Percentiles rank a stretch among this genome's conserved stretches.
Evolutionary conservation across 2,797 vertebrate species (phyloP).

Genomic region (Menidia menidia): DNA sequence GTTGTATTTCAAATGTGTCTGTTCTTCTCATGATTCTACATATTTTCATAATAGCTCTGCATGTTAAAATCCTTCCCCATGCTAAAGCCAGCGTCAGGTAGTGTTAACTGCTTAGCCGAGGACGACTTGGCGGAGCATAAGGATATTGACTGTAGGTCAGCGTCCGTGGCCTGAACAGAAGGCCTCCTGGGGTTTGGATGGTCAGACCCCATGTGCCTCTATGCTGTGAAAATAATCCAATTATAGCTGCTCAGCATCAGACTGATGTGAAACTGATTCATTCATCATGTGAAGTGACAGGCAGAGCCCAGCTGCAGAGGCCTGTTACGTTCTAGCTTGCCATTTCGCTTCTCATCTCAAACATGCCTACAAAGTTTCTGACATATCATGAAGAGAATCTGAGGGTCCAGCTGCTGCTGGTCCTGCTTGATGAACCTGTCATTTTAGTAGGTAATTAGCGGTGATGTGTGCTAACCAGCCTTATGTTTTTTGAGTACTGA

Average conservation of each 20-base stretch:
- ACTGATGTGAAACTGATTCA: conserved; percentile 82
- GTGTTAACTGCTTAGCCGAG: conserved; percentile 50
- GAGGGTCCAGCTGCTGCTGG: conserved; percentile 55
- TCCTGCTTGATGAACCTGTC: conserved; percentile 14
- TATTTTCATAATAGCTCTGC: neutral
- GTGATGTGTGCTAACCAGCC: neutral
- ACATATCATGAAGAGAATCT: conserved; percentile 41
- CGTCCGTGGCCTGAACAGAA: conserved; percentile 59
- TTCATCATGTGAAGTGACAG: conserved; percentile 82
- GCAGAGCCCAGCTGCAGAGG: conserved; percentile 41
- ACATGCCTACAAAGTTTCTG: conserved; percentile 46
- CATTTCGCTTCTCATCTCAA: conserved; percentile 25
- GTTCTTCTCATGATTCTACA: too few species aligned
- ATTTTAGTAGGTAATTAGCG: too few species aligned
- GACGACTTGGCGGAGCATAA: conserved; percentile 56
- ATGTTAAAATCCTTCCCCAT: neutral
- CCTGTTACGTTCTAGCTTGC: conserved; percentile 31
- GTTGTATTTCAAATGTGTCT: too few species aligned
- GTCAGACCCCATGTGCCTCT: conserved; percentile 70
- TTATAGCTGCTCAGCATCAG: conserved; percentile 79
- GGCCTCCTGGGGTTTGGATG: conserved; percentile 72
- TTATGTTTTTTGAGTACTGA: neutral
- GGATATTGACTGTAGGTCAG: conserved; percentile 67
- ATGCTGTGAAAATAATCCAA: conserved; percentile 83
- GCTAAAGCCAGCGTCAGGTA: neutral